Percentiles rank a stretch among this genome's conserved stretches.
phyloP scores from a whole-genome alignment of 1,140 invertebrate species.

The Drosophila lacteicornis region DNA sequence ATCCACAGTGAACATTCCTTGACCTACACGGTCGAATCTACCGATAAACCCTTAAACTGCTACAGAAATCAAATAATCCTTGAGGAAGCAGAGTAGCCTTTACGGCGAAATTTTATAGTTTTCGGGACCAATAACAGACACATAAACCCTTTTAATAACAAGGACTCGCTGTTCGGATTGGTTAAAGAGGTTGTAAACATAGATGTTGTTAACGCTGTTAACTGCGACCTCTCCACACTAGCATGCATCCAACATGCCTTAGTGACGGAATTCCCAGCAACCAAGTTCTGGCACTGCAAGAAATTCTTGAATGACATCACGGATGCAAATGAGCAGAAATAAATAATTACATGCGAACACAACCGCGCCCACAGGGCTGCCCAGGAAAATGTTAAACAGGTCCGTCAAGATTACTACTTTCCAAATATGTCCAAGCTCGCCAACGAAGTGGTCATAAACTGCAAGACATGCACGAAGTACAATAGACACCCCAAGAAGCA shows the following conservation, averaged over 20 bases:
- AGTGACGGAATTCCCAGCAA: background rate
- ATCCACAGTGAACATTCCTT: too few relatives aligned
- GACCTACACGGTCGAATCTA: conserved; percentile 6
- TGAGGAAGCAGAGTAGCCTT: background rate
- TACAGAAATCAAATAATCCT: too few relatives aligned
- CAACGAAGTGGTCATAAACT: too few relatives aligned
- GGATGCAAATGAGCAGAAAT: too few relatives aligned
- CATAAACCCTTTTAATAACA: background rate
- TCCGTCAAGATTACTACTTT: too few relatives aligned
- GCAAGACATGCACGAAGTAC: too few relatives aligned
- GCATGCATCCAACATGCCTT: conserved; percentile 2
- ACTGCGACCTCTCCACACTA: background rate
- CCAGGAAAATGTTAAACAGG: background rate
- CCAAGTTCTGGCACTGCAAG: conserved; percentile 1
- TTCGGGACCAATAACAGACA: background rate
- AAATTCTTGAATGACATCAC: background rate
- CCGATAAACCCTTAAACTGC: background rate
- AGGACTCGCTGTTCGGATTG: background rate
- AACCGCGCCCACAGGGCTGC: too few relatives aligned
- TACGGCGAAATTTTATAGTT: conserved; percentile 1
- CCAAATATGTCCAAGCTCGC: too few relatives aligned
- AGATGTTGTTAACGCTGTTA: background rate
- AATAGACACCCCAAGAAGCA: too few relatives aligned
- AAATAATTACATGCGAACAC: too few relatives aligned
- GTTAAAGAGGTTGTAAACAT: background rate